Percentiles rank a stretch among this genome's conserved stretches.
These are phyloP conservation scores for Oscheius sp. DNA, from an alignment of 2,888 invertebrate species.

Conservation along the genomic window DNA sequence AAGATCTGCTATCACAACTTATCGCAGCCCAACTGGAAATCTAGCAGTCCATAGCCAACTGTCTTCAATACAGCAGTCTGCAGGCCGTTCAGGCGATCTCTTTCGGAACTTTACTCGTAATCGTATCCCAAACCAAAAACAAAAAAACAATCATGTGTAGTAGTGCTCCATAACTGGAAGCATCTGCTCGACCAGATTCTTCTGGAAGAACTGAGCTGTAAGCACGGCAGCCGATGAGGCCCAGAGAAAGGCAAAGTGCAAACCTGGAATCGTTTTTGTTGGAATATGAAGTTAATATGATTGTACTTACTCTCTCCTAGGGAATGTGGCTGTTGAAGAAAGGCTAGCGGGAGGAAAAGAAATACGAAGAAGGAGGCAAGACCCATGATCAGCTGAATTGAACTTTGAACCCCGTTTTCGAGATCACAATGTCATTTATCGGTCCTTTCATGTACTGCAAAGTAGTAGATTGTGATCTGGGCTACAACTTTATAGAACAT, in stretches of 20 bases:
- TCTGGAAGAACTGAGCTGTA: constrained; percentile 29
- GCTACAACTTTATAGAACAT: background rate
- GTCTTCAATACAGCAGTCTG: too few relatives aligned
- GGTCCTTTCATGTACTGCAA: too few relatives aligned
- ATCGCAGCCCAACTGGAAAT: too few relatives aligned
- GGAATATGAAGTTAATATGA: constrained; percentile 18
- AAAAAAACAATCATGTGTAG: background rate
- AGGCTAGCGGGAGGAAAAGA: constrained; percentile 56
- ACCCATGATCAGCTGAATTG: constrained; percentile 58
- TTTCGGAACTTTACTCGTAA: too few relatives aligned
- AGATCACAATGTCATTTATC: background rate
- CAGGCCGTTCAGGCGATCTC: too few relatives aligned
- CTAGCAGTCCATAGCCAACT: too few relatives aligned
- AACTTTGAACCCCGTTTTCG: background rate
- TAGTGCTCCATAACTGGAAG: constrained; percentile 56
- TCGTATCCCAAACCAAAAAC: too few relatives aligned
- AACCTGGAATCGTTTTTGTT: constrained; percentile 32
- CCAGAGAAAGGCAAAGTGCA: constrained; percentile 33
- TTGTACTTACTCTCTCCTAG: constrained; percentile 47
- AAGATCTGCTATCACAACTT: too few relatives aligned
- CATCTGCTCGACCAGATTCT: constrained; percentile 54
- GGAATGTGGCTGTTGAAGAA: constrained; percentile 56
- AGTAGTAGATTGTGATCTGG: background rate
- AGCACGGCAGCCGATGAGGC: constrained; percentile 19
- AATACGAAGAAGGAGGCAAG: constrained; percentile 58